Percentiles rank a stretch among this genome's conserved stretches.
phyloP scores from a whole-genome alignment of 2,113 vertebrate species.

The Mus pahari region DNA sequence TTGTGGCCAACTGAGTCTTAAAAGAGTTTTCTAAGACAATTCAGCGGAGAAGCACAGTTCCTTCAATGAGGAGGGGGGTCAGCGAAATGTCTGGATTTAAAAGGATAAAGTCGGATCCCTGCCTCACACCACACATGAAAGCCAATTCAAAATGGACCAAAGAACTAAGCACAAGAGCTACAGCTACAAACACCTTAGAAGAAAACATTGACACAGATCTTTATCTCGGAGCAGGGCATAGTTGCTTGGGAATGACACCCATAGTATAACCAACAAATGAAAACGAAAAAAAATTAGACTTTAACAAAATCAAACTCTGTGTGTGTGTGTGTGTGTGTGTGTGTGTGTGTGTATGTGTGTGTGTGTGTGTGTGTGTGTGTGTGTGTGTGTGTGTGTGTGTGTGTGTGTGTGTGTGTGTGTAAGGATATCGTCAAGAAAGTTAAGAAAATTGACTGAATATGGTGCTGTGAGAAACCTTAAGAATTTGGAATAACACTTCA shows the following conservation, averaged over 20 bases:
- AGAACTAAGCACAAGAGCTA: not conserved
- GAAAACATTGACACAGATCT: not conserved
- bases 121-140: not conserved
- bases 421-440: not conserved
- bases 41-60: not conserved
- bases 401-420: not conserved
- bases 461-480: not conserved
- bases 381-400: not conserved
- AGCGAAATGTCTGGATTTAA: not conserved
- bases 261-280: not conserved
- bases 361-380: not conserved
- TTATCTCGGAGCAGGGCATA: not conserved
- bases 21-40: not conserved
- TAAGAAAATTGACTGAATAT: not conserved
- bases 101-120: not conserved
- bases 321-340: too few relatives aligned
- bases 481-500: conserved; percentile 29
- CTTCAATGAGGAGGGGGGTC: not conserved
- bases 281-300: not conserved
- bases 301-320: not conserved
- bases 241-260: not conserved
- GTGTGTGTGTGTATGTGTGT: too few relatives aligned
- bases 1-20: not conserved
- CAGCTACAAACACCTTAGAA: not conserved
- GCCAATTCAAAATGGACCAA: not conserved